Evolutionary conservation across 2,113 vertebrate genomes (phyloP).

Genomic region (Bagarius yarrelli): DNA sequence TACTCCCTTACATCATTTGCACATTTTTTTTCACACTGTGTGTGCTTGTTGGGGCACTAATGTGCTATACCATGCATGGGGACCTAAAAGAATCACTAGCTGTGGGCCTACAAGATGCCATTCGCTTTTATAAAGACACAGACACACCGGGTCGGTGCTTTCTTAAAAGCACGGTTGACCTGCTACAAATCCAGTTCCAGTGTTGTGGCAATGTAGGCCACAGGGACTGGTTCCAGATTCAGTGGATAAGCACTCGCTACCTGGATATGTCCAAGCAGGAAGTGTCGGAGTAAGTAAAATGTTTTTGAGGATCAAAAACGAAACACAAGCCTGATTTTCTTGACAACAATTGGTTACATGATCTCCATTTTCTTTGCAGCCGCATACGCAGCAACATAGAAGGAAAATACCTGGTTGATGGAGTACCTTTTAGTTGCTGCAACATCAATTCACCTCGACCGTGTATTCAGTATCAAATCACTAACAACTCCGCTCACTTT

Average conservation of each 20-base stretch:
- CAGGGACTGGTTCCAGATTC: slow-evolving; percentile 86
- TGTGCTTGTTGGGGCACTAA: slow-evolving; percentile 77
- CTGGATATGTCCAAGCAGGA: slow-evolving; percentile 80
- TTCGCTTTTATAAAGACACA: slow-evolving; percentile 84
- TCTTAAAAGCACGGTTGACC: slow-evolving; percentile 81
- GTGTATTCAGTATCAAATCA: slow-evolving; percentile 83
- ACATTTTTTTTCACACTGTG: slow-evolving; percentile 83
- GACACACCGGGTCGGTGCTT: slow-evolving; percentile 84
- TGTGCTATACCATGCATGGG: slow-evolving; percentile 78
- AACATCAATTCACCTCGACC: slow-evolving; percentile 81
- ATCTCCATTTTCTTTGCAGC: slow-evolving; percentile 58
- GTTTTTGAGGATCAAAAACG: neutral
- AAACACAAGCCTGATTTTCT: neutral
- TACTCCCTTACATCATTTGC: slow-evolving; percentile 83
- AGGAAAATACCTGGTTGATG: slow-evolving; percentile 79
- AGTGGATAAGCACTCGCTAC: slow-evolving; percentile 85
- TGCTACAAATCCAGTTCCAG: slow-evolving; percentile 81
- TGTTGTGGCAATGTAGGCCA: slow-evolving; percentile 84
- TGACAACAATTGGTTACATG: neutral
- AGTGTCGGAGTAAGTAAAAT: slow-evolving; percentile 79
- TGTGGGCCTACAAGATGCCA: slow-evolving; percentile 75
- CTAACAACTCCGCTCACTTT: slow-evolving; percentile 77
- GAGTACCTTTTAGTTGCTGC: slow-evolving; percentile 89
- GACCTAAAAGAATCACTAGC: slow-evolving; percentile 81
- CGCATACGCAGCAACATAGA: slow-evolving; percentile 80